A percentile compares a stretch with the other conserved stretches of the same genome.
Conservation (phyloP, 2,113 vertebrate species). For the Dipodomys spectabilis region DNA sequence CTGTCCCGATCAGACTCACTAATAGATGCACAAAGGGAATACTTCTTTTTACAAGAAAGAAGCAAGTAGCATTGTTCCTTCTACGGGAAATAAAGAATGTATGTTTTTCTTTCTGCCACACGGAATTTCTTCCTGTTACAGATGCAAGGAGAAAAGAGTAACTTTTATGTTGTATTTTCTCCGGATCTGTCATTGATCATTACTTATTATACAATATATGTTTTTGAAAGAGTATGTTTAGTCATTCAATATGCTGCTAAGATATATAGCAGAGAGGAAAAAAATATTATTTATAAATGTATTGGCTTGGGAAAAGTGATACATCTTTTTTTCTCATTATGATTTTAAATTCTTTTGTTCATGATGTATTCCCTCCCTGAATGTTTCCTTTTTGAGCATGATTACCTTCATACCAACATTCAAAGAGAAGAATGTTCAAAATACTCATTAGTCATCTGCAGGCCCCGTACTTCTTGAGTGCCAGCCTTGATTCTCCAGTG, state of each 20-base stretch:
- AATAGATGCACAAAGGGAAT: constrained; percentile 20
- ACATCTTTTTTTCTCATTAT: neutral
- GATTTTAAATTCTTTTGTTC: neutral
- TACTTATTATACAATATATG: neutral
- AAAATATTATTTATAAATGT: constrained; percentile 41
- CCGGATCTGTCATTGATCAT: neutral
- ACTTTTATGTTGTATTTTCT: neutral
- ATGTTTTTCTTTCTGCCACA: neutral
- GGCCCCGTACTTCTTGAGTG: neutral
- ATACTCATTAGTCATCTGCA: neutral
- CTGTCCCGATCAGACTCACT: constrained; percentile 6
- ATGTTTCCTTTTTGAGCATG: neutral
- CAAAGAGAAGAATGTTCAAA: neutral
- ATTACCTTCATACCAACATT: neutral
- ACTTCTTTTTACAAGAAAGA: constrained; percentile 32
- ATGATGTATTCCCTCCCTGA: neutral
- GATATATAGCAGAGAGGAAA: neutral
- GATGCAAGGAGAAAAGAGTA: neutral
- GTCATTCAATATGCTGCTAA: neutral
- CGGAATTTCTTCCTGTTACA: constrained; percentile 1
- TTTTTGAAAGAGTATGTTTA: constrained; percentile 1
- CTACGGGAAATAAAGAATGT: too few relatives aligned
- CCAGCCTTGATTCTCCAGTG: neutral
- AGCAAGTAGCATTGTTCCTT: neutral
- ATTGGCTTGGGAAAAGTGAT: neutral